Percentiles rank a stretch among this genome's conserved stretches.
Evolutionary conservation across 2,888 invertebrate genomes (phyloP).

Genomic region (Plagiodera versicolora): DNA sequence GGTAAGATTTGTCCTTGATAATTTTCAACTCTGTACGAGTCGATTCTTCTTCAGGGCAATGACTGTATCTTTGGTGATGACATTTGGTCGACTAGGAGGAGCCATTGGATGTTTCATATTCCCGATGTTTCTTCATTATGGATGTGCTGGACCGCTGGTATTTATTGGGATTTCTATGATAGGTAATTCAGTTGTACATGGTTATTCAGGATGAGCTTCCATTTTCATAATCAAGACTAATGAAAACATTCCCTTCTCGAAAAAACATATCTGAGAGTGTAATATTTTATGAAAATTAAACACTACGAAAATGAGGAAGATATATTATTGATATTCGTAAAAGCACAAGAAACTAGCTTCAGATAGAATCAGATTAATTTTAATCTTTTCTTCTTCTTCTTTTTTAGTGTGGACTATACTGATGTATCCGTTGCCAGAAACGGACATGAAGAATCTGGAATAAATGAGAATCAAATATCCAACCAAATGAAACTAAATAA

Average conservation of each 20-base stretch:
- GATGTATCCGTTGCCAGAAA: slow-evolving; percentile 5
- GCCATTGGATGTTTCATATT: slow-evolving; percentile 11
- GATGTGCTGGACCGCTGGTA: slow-evolving; percentile 6
- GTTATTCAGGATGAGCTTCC: background rate
- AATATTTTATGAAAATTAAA: no score
- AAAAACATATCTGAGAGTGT: no score
- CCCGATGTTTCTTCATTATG: slow-evolving; percentile 9
- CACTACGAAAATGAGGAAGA: no score
- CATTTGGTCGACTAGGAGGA: slow-evolving; percentile 13
- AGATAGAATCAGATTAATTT: no score
- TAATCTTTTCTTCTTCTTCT: background rate
- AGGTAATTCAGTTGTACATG: background rate
- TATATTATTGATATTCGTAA: no score
- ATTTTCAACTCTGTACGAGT: background rate
- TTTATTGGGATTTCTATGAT: slow-evolving; percentile 1
- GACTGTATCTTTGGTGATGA: slow-evolving; percentile 15
- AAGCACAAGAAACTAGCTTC: no score
- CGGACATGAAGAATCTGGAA: background rate
- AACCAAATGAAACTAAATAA: background rate
- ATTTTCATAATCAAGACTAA: no score
- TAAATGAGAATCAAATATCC: background rate
- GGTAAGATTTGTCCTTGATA: slow-evolving; percentile 53
- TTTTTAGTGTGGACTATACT: slow-evolving; percentile 1
- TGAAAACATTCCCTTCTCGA: no score
- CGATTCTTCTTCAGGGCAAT: slow-evolving; percentile 6